Conservation (phyloP, 1,140 invertebrate genomes). For the Bombus confusus region DNA sequence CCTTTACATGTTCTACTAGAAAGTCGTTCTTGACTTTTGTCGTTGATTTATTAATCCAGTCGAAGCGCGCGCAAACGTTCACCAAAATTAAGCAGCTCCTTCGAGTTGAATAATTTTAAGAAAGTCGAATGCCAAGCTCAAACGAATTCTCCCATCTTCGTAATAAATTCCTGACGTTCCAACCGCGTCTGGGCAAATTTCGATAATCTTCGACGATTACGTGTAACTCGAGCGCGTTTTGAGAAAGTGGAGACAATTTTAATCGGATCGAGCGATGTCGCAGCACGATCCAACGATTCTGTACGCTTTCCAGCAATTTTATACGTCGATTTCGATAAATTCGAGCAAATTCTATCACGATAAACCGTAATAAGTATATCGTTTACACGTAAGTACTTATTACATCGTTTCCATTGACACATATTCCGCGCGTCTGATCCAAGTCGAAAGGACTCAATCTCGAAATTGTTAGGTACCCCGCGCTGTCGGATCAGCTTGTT, state of each 20-base stretch:
- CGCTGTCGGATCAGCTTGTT: neutral
- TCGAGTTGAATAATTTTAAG: neutral
- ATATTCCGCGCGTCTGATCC: neutral
- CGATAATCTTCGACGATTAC: neutral
- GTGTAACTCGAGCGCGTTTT: neutral
- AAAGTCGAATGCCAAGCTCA: neutral
- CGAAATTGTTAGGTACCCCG: conserved; percentile 16
- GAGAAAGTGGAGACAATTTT: neutral
- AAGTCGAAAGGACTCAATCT: neutral
- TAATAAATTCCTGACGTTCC: neutral
- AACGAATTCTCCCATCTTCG: neutral
- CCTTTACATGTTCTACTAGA: neutral
- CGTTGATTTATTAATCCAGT: too few species aligned
- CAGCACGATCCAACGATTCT: neutral
- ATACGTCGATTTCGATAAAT: neutral
- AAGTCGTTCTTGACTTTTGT: neutral
- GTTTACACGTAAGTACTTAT: neutral
- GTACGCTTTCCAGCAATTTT: neutral
- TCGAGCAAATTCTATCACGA: neutral
- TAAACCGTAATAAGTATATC: neutral
- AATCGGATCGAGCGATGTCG: neutral
- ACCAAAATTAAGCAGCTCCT: neutral
- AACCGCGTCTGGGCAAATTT: neutral
- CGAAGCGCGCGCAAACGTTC: too few species aligned
- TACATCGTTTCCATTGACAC: neutral